These are phyloP conservation scores for Semaprochilodus insignis DNA, from an alignment of 2,797 vertebrate species.

Conservation along the genomic window DNA sequence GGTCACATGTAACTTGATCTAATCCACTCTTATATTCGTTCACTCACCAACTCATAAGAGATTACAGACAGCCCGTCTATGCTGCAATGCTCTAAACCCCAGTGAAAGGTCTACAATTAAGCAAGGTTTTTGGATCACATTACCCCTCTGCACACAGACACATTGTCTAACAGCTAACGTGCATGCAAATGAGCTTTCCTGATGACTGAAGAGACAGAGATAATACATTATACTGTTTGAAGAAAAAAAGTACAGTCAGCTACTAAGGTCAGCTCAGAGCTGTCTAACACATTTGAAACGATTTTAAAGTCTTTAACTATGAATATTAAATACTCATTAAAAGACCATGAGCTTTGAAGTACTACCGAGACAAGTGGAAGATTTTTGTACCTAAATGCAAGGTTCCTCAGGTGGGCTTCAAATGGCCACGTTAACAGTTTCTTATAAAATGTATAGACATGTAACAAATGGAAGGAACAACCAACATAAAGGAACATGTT, in stretches of 20 bases:
- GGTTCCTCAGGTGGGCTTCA: too few species aligned
- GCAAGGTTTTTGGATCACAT: constrained; percentile 39
- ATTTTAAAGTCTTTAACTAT: neutral
- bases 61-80: constrained; percentile 28
- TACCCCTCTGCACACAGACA: constrained; percentile 41
- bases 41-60: constrained; percentile 9
- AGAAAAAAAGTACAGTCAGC: neutral
- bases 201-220: constrained; percentile 18
- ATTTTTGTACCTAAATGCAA: neutral
- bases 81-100: constrained; percentile 20
- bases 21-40: neutral
- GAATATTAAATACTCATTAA: constrained; percentile 5
- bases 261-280: neutral
- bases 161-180: constrained; percentile 17
- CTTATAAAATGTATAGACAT: too few species aligned
- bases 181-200: constrained; percentile 41
- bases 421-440: too few species aligned
- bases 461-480: too few species aligned
- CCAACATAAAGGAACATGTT: too few species aligned
- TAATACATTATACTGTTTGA: constrained; percentile 18
- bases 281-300: neutral
- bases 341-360: neutral
- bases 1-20: neutral
- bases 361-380: neutral
- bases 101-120: constrained; percentile 40